Evolutionary conservation across 2,888 invertebrate genomes (phyloP).

Genomic region (Luperina nickerlii): DNA sequence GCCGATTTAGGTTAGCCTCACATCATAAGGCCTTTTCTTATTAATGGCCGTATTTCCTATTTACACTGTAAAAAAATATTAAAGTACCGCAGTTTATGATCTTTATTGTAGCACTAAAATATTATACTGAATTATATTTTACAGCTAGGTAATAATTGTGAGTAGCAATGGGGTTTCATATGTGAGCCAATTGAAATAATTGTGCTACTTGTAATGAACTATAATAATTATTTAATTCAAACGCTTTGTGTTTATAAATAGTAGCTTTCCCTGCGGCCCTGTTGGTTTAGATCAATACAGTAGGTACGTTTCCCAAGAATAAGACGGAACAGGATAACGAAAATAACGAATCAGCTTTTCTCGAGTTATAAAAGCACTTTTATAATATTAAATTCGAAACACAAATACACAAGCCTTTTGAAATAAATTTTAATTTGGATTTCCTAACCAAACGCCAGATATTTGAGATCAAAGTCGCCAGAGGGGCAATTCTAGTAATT

Average conservation of each 20-base stretch:
- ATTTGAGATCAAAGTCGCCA: too few species aligned
- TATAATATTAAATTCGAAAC: too few species aligned
- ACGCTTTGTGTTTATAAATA: not conserved
- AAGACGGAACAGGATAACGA: not conserved
- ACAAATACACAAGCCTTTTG: too few species aligned
- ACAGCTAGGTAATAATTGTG: not conserved
- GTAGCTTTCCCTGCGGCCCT: not conserved
- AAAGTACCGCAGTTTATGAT: not conserved
- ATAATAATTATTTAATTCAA: slow-evolving; percentile 23
- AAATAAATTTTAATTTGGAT: too few species aligned
- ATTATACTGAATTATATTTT: slow-evolving; percentile 2
- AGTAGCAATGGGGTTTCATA: not conserved
- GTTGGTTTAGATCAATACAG: not conserved
- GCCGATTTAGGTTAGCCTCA: not conserved
- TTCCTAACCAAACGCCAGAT: too few species aligned
- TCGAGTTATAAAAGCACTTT: not conserved
- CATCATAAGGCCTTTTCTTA: too few species aligned
- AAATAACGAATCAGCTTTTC: not conserved
- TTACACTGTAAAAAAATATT: not conserved
- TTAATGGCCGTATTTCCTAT: not conserved
- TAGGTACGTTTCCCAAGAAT: not conserved
- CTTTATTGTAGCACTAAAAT: not conserved
- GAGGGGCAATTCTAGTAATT: too few species aligned
- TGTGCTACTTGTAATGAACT: not conserved
- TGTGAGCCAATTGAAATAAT: slow-evolving; percentile 1